Conservation (phyloP, 1,140 invertebrate species). For the Microplitis demolitor region DNA sequence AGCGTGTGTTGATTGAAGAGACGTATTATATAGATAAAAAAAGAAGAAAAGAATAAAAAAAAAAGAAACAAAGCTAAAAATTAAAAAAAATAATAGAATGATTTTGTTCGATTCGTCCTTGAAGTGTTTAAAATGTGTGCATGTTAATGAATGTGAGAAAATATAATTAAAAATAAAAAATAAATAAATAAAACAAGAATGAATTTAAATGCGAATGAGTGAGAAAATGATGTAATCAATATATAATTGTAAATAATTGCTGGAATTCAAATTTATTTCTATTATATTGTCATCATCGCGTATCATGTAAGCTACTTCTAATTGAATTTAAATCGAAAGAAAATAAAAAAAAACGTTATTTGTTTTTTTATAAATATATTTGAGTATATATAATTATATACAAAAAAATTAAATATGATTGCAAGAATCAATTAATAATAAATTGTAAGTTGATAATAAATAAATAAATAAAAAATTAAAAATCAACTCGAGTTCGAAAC, state of each 20-base stretch:
- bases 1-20: neutral
- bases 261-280: conserved; percentile 58
- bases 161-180: conserved; percentile 31
- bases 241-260: conserved; percentile 59
- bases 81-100: neutral
- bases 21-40: conserved; percentile 11
- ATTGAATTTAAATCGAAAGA: conserved; percentile 42
- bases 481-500: too few relatives aligned
- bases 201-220: conserved; percentile 16
- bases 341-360: conserved; percentile 43
- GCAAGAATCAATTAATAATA: conserved; percentile 18
- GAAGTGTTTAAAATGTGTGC: conserved; percentile 12
- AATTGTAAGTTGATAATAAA: neutral
- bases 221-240: conserved; percentile 32
- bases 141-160: conserved; percentile 17
- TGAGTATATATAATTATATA: conserved; percentile 43
- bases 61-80: conserved; percentile 13
- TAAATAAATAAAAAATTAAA: neutral
- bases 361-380: conserved; percentile 60
- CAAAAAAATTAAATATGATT: neutral
- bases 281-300: conserved; percentile 46
- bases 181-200: conserved; percentile 18
- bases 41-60: conserved; percentile 18
- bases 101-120: conserved; percentile 21
- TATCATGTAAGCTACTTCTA: conserved; percentile 52